Conservation (phyloP, 2,888 invertebrate species). For the Andrena marginata region DNA sequence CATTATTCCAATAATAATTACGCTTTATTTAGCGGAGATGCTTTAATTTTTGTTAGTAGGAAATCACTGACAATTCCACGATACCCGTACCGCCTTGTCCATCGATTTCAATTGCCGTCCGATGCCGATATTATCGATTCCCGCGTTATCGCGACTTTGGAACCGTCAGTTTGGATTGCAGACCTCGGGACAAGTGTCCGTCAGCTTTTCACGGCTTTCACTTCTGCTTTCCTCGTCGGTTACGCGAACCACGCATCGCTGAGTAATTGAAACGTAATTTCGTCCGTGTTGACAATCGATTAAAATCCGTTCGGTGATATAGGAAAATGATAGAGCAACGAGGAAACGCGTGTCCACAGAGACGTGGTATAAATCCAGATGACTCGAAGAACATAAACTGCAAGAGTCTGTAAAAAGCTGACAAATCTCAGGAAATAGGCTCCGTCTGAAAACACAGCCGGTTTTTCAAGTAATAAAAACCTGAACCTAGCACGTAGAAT, state of each 20-base stretch:
- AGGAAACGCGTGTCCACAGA: too few relatives aligned
- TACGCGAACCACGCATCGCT: not conserved
- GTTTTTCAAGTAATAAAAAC: not conserved
- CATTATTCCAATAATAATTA: not conserved
- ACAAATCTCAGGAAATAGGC: too few relatives aligned
- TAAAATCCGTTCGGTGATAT: too few relatives aligned
- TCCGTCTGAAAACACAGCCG: too few relatives aligned
- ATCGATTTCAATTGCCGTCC: not conserved
- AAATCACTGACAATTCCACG: not conserved
- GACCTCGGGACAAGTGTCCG: not conserved
- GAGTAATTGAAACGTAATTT: not conserved
- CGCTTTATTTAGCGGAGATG: not conserved
- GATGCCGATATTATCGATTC: not conserved
- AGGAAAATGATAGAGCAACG: too few relatives aligned
- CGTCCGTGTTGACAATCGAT: not conserved
- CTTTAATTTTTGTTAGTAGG: not conserved
- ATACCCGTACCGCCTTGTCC: not conserved
- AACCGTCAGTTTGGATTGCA: not conserved
- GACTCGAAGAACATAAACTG: too few relatives aligned
- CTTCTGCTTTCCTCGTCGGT: not conserved
- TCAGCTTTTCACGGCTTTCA: not conserved
- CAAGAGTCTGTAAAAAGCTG: too few relatives aligned
- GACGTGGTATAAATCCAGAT: too few relatives aligned
- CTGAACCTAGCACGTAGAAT: not conserved
- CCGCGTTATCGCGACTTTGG: not conserved